Evolutionary conservation across 2,888 invertebrate genomes (phyloP).

Genomic region (Lasioglossum leucozonium): DNA sequence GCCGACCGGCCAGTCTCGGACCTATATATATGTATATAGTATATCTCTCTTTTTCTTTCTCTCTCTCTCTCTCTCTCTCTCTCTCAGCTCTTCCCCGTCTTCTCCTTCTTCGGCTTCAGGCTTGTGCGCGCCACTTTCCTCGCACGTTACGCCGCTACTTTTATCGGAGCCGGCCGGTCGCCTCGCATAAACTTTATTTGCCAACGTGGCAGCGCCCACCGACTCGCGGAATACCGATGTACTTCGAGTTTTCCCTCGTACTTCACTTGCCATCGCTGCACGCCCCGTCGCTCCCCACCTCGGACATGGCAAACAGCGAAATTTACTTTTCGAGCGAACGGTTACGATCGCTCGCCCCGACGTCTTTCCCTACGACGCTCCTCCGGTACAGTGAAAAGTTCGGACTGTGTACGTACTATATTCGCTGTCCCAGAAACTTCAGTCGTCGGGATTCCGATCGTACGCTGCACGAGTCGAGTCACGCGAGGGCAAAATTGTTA

Average conservation of each 20-base stretch:
- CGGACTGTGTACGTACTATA: background rate
- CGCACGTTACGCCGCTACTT: conserved; percentile 64
- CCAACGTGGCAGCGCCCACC: conserved; percentile 18
- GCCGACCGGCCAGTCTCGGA: conserved; percentile 36
- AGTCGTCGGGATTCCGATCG: background rate
- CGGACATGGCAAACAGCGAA: conserved; percentile 23
- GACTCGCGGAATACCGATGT: conserved; percentile 25
- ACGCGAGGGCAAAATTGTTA: background rate
- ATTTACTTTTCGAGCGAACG: conserved; percentile 38
- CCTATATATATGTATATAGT: no score
- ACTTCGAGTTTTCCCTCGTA: conserved; percentile 33
- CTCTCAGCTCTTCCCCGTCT: background rate
- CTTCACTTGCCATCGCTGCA: conserved; percentile 29
- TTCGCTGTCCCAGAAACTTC: background rate
- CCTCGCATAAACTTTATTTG: conserved; percentile 66
- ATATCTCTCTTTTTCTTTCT: conserved; percentile 9
- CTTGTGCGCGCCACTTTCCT: conserved; percentile 59
- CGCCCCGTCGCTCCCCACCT: background rate
- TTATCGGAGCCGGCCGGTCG: conserved; percentile 52
- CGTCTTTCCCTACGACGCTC: background rate
- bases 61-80: conserved; percentile 25
- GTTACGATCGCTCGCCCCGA: background rate
- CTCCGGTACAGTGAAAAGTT: background rate
- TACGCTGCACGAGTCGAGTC: background rate
- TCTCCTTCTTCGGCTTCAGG: conserved; percentile 17